Evolutionary conservation across 2,888 invertebrate species (phyloP).

Genomic region (Zaprionus lineosus): DNA sequence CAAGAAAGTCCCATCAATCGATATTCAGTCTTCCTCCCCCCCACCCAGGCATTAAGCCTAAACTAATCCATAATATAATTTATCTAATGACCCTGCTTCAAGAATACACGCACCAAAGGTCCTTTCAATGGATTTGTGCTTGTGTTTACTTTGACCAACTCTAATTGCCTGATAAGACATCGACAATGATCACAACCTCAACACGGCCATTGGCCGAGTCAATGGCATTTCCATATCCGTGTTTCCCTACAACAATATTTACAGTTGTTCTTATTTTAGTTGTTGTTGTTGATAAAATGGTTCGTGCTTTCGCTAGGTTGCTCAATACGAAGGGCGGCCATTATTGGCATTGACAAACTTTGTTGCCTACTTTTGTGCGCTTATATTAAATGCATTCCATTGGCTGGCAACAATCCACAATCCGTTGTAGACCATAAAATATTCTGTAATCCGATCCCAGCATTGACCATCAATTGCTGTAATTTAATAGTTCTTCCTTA

Average conservation of each 20-base stretch:
- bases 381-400: conserved; percentile 8
- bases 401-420: not conserved
- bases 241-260: too few species aligned
- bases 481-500: conserved; percentile 18
- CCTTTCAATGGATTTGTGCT: conserved; percentile 5
- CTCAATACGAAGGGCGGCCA: conserved; percentile 33
- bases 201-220: conserved; percentile 45
- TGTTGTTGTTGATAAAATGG: not conserved
- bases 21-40: too few species aligned
- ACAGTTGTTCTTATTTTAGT: conserved; percentile 31
- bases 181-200: conserved; percentile 26
- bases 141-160: conserved; percentile 45
- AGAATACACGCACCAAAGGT: conserved; percentile 29
- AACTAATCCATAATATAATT: conserved; percentile 47
- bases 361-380: conserved; percentile 30
- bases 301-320: not conserved
- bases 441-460: too few species aligned
- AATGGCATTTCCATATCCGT: conserved; percentile 49
- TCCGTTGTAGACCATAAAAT: too few species aligned
- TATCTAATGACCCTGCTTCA: conserved; percentile 55
- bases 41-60: conserved; percentile 6
- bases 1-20: conserved; percentile 4
- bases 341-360: conserved; percentile 14
- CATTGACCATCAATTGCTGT: conserved; percentile 5
- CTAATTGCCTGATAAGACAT: conserved; percentile 69